Conservation (phyloP, 2,888 invertebrate genomes). For the Branchellion lobata region DNA sequence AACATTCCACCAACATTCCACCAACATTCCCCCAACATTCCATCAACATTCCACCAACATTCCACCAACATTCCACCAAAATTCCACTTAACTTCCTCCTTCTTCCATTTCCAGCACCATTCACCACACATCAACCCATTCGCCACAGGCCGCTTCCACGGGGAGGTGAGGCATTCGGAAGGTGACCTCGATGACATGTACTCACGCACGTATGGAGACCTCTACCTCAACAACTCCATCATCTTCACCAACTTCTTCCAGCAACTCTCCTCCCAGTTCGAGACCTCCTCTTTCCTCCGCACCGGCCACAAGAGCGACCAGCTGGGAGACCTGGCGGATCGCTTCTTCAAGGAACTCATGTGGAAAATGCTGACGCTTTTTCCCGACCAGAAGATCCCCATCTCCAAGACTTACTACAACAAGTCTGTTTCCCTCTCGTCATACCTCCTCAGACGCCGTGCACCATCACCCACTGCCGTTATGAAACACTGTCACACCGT, state of each 20-base stretch:
- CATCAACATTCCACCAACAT: too few species aligned
- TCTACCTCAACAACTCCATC: conserved; percentile 88
- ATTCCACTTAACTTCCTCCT: too few species aligned
- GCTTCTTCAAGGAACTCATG: conserved; percentile 79
- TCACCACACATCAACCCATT: too few species aligned
- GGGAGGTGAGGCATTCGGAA: conserved; percentile 78
- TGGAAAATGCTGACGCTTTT: conserved; percentile 87
- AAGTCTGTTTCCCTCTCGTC: background rate
- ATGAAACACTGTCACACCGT: too few species aligned
- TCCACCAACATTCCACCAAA: too few species aligned
- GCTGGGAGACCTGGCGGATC: conserved; percentile 82
- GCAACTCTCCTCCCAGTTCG: conserved; percentile 85
- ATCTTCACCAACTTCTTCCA: conserved; percentile 88
- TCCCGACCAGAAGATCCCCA: conserved; percentile 86
- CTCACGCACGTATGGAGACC: conserved; percentile 86
- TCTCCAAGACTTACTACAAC: conserved; percentile 67
- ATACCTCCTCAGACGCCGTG: too few species aligned
- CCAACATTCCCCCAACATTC: too few species aligned
- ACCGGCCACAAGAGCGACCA: conserved; percentile 61
- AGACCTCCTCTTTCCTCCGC: conserved; percentile 65
- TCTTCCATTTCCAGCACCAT: too few species aligned
- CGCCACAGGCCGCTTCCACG: conserved; percentile 77
- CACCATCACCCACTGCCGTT: too few species aligned
- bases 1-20: too few species aligned
- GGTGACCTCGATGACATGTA: conserved; percentile 92